Evolutionary conservation across 2,888 invertebrate genomes (phyloP), one percentile per base, ranked within the genome.

Genomic region (Machimus atricapillus): DNA sequence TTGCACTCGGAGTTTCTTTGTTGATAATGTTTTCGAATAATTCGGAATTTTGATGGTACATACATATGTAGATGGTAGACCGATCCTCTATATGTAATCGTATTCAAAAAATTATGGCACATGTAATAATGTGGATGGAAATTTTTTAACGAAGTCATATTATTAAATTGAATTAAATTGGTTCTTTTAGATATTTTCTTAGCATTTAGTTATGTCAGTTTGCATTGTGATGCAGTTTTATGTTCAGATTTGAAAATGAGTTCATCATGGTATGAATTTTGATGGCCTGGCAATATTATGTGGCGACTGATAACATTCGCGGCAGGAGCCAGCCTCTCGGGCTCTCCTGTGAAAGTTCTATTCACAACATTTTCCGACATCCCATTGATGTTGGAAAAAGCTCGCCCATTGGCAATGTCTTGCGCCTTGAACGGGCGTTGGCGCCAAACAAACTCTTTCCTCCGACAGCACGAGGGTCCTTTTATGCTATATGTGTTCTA

Each of bases 371-470:
- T 73, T 85, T 31, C 16, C 34, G 16, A 40, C 66, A 66, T 83
- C 74, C 74, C 46, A 85, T 85, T 85, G 85, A 74, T 73, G 85
- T 40, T 37, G 76, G 19, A 40, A 56, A 87, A 78, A 74, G 85
- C 74, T 81, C 76, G 27, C 23, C 66, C 31, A 27, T 43, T 31
- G 73, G 34, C 46, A 52, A 40, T 78, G 85, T 88, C 87, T 81
- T 88, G 88, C 88, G 88, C 88, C 81, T 73, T 87, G 79, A 79
- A 86, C 88, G 88, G 87, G 87, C 88, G 88, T 88, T 88, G 88
- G 88, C 88, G 88, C 87, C 88, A 87, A 87, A 85, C 85, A 66
- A 78, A 87, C 85, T 87, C 85, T 74, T 85, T 76, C 52, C 81
- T 81, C 87, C 66, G 73, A 86, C 43, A 78, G 79, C 87, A 77